phyloP scores from a whole-genome alignment of 2,113 vertebrate genomes.

The Podarcis cretensis region DNA sequence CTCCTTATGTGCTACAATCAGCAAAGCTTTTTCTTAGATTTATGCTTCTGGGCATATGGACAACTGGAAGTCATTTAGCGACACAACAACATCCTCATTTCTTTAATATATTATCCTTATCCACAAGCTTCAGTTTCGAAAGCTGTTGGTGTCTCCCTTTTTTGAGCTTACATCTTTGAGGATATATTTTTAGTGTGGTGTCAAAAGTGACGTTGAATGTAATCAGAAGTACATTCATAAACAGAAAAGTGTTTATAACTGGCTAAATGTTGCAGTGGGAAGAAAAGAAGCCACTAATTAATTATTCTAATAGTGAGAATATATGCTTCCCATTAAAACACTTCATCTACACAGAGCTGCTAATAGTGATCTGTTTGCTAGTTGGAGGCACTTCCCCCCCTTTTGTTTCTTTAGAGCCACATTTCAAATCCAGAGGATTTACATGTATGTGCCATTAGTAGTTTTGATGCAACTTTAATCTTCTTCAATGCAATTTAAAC shows the following conservation, averaged over 20 bases:
- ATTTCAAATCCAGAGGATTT: conserved; percentile 26
- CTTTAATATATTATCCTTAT: conserved; percentile 38
- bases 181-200: not conserved
- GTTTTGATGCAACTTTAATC: not conserved
- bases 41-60: conserved; percentile 59
- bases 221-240: conserved; percentile 8
- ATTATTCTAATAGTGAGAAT: not conserved
- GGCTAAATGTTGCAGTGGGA: not conserved
- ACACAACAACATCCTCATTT: conserved; percentile 49
- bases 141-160: conserved; percentile 4
- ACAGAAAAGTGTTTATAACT: not conserved
- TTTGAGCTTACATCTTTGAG: not conserved
- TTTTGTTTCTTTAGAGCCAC: not conserved
- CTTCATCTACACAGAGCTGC: not conserved
- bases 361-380: not conserved
- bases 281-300: not conserved
- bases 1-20: conserved; percentile 64
- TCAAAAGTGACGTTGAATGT: not conserved
- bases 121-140: conserved; percentile 25
- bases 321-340: not conserved
- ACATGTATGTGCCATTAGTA: conserved; percentile 8
- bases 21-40: conserved; percentile 66
- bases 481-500: conserved; percentile 9
- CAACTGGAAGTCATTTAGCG: conserved; percentile 67
- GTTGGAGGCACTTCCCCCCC: not conserved